Evolutionary conservation across 92 coral and sea anemone species (phyloP), one percentile per base, ranked within the genome.

Genomic region (Heliopora coerulea): DNA sequence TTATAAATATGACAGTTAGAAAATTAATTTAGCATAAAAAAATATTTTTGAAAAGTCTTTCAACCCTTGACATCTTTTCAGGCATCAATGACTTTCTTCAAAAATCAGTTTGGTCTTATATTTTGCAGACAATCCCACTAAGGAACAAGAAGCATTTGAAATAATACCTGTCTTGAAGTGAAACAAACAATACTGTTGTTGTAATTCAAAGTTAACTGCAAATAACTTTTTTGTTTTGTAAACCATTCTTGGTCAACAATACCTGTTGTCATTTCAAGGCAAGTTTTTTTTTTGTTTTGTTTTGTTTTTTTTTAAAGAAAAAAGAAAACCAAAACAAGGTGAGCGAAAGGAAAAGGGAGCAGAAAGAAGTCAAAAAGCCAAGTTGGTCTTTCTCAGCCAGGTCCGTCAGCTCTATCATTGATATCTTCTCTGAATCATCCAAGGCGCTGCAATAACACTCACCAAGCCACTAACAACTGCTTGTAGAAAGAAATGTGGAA

Each of bases 341-440:
- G 19, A 37, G 29, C 63, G 44, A 56, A 70, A 70, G 35, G 62
- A 28, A 54, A 34, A 11, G 76, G 62, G 76, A 69, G 77, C 77
- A 70, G 63, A 57, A 54, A 70, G 62, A 14, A 52, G 63, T 56
- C 10, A 67, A 67, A 46, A 67, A 67, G 70, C 70, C 74, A 67
- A 56, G 75, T 70, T 70, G 77, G 62, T 70, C 77, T 70, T 70
- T 54, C 59, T 70, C 96, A 89, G 56, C 89, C 87, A 59, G 91
- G 91, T 77, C 74, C 82, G 60, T 88, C 78, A 14, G 80, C 88
- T 46, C 79, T 72, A 40, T 79, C 79, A 35, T 54, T 75, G 57
- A 88, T 89, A 56, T 87, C 69, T 78, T 73, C 89, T 49, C 80
- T 57, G 63, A 29, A 70, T 70, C 77, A 70, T 54, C 77, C 77